Evolutionary conservation across 2,113 vertebrate species (phyloP).

Genomic region (Pedetes capensis): DNA sequence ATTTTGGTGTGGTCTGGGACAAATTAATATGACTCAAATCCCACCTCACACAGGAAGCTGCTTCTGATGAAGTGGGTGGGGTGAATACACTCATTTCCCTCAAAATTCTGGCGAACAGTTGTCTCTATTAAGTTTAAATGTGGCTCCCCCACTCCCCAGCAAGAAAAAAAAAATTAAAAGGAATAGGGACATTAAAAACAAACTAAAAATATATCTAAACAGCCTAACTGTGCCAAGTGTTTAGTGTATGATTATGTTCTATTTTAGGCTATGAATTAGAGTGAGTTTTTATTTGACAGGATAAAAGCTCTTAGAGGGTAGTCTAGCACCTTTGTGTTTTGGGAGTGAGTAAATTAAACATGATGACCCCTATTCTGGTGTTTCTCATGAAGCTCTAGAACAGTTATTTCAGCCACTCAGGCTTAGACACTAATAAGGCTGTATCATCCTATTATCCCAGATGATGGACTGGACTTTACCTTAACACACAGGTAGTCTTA

Average conservation of each 20-base stretch:
- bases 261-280: neutral
- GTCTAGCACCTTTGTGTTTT: neutral
- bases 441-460: neutral
- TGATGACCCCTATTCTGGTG: neutral
- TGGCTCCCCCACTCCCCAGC: neutral
- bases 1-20: slow-evolving; percentile 75
- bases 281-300: neutral
- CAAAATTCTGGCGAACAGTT: neutral
- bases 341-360: neutral
- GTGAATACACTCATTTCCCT: neutral
- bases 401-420: neutral
- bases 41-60: slow-evolving; percentile 68
- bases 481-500: neutral
- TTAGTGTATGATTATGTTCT: neutral
- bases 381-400: neutral
- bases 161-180: neutral
- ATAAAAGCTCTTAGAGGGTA: neutral
- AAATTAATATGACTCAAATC: slow-evolving; percentile 70
- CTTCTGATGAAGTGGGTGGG: slow-evolving; percentile 49
- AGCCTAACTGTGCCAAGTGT: neutral
- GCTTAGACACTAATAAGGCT: neutral
- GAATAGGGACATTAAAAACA: neutral
- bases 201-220: slow-evolving; percentile 23
- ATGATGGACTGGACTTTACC: neutral
- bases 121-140: slow-evolving; percentile 15